Conservation (phyloP, 1,140 invertebrate genomes). For the Bombus pascuorum region DNA sequence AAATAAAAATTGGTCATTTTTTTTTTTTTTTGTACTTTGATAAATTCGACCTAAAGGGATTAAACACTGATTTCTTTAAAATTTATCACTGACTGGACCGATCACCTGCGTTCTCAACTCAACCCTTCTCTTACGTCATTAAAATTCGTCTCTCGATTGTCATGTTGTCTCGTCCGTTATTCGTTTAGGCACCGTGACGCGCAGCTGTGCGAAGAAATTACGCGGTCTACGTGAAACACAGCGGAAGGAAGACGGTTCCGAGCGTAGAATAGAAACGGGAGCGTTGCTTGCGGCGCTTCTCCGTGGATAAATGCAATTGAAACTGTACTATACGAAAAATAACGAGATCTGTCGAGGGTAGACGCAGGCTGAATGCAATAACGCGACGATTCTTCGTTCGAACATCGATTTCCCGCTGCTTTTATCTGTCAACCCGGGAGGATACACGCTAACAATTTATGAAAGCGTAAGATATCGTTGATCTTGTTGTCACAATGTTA, state of each 20-base stretch:
- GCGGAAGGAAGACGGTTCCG: not conserved
- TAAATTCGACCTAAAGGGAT: no score
- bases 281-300: not conserved
- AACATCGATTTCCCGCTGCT: not conserved
- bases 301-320: slow-evolving; percentile 14
- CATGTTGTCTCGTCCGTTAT: no score
- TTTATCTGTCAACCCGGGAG: not conserved
- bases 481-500: not conserved
- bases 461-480: not conserved
- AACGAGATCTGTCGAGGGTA: slow-evolving; percentile 15
- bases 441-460: not conserved
- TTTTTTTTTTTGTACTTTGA: no score
- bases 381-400: not conserved
- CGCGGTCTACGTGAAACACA: not conserved
- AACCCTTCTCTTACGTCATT: no score
- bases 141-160: no score
- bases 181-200: not conserved
- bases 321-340: slow-evolving; percentile 8
- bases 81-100: no score
- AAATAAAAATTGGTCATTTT: no score
- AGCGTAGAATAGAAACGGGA: not conserved
- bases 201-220: slow-evolving; percentile 5
- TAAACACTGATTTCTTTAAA: no score
- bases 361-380: not conserved
- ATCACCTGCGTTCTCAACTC: no score